Conservation (phyloP, 2,888 invertebrate species). For the Drosophila melanocephala region DNA sequence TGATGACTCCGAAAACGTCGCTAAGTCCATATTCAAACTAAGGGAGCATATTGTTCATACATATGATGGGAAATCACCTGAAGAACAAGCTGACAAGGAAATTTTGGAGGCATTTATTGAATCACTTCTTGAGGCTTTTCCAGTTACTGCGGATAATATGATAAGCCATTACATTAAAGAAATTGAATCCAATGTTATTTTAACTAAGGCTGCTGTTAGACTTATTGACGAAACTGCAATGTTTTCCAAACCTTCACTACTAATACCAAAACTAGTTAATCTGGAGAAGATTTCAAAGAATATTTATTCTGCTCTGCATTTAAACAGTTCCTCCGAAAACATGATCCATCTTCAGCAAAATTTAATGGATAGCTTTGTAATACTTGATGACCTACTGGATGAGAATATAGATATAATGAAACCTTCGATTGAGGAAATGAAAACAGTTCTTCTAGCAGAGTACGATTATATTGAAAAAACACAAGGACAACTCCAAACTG, state of each 20-base stretch:
- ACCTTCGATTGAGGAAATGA: slow-evolving; percentile 49
- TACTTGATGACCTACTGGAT: slow-evolving; percentile 69
- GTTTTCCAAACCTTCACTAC: slow-evolving; percentile 36
- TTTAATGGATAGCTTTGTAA: slow-evolving; percentile 79
- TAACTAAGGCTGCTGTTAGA: slow-evolving; percentile 39
- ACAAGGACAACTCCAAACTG: slow-evolving; percentile 28
- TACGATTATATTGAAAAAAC: slow-evolving; percentile 65
- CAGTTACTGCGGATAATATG: slow-evolving; percentile 41
- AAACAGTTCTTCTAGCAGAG: slow-evolving; percentile 43
- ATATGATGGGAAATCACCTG: slow-evolving; percentile 67
- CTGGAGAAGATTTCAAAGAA: slow-evolving; percentile 49
- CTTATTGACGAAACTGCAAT: slow-evolving; percentile 44
- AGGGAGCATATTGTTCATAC: slow-evolving; percentile 82
- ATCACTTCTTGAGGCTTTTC: slow-evolving; percentile 41
- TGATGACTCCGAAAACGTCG: slow-evolving; percentile 46
- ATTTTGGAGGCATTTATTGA: slow-evolving; percentile 52
- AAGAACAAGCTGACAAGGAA: slow-evolving; percentile 36
- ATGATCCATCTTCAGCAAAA: slow-evolving; percentile 76
- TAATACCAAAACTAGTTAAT: slow-evolving; percentile 49
- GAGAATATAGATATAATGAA: slow-evolving; percentile 35
- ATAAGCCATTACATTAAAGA: slow-evolving; percentile 37
- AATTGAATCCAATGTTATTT: slow-evolving; percentile 48
- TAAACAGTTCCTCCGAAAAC: slow-evolving; percentile 69
- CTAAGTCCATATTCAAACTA: slow-evolving; percentile 75
- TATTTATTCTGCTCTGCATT: slow-evolving; percentile 25